Conservation (phyloP, 2,797 vertebrate species). For the Clarias pachynema region DNA sequence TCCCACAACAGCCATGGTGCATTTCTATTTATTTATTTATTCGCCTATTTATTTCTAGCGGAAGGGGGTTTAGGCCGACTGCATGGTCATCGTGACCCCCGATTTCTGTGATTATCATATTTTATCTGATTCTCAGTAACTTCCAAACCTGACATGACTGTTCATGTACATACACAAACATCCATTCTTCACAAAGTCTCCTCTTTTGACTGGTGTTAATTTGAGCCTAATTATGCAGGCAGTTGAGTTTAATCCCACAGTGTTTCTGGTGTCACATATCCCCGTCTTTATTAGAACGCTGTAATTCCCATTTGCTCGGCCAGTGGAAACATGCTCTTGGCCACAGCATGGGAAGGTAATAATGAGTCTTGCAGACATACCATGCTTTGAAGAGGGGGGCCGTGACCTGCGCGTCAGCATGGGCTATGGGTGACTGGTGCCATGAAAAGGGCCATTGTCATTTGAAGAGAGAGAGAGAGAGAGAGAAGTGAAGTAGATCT, state of each 20-base stretch:
- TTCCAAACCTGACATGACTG: neutral
- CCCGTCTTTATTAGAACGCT: conserved; percentile 62
- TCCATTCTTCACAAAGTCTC: conserved; percentile 5
- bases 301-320: conserved; percentile 60
- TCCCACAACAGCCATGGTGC: neutral
- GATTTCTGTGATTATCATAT: neutral
- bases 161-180: conserved; percentile 19
- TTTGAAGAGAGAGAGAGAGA: conserved; percentile 34
- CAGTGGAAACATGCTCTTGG: conserved; percentile 30
- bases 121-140: conserved; percentile 1
- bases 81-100: neutral
- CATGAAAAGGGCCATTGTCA: conserved; percentile 52
- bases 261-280: conserved; percentile 23
- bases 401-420: conserved; percentile 62
- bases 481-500: conserved; percentile 10
- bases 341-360: conserved; percentile 55
- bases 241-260: conserved; percentile 25
- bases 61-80: neutral
- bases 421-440: conserved; percentile 59
- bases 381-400: conserved; percentile 68
- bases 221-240: conserved; percentile 33
- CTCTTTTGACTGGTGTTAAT: conserved; percentile 30
- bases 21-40: neutral
- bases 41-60: neutral
- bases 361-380: conserved; percentile 61